Evolutionary conservation across 2,797 vertebrate species (phyloP).

Genomic region (Crypturellus tataupa): DNA sequence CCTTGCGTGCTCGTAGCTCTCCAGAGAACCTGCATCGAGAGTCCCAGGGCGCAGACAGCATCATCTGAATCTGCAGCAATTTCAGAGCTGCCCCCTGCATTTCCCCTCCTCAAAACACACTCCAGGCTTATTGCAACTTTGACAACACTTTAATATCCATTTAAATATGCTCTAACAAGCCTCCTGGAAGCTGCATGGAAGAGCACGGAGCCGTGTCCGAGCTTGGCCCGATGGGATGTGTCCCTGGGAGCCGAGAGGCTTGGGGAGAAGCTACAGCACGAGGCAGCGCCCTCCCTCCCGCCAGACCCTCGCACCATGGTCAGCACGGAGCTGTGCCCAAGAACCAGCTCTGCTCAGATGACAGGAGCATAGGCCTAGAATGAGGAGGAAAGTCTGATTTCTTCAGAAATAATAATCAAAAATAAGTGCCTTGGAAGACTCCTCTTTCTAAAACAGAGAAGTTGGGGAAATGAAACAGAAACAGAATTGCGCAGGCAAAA

Average conservation of each 20-base stretch:
- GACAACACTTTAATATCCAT: accelerated
- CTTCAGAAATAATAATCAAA: background rate
- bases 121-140: accelerated
- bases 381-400: background rate
- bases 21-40: background rate
- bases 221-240: too few species aligned
- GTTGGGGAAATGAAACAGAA: background rate
- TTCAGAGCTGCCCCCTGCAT: accelerated
- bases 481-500: background rate
- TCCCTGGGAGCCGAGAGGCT: too few species aligned
- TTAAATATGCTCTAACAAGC: background rate
- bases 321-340: background rate
- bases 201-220: too few species aligned
- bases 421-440: background rate
- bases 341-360: background rate
- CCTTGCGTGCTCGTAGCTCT: accelerated
- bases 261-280: background rate
- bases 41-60: background rate
- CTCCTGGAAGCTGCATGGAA: accelerated
- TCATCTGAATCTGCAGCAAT: accelerated
- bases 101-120: background rate
- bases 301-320: background rate
- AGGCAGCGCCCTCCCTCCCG: background rate
- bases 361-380: accelerated
- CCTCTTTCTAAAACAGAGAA: background rate